These are phyloP conservation scores for Lycaena phlaeas DNA, from an alignment of 2,888 invertebrate genomes.

Conservation along the genomic window DNA sequence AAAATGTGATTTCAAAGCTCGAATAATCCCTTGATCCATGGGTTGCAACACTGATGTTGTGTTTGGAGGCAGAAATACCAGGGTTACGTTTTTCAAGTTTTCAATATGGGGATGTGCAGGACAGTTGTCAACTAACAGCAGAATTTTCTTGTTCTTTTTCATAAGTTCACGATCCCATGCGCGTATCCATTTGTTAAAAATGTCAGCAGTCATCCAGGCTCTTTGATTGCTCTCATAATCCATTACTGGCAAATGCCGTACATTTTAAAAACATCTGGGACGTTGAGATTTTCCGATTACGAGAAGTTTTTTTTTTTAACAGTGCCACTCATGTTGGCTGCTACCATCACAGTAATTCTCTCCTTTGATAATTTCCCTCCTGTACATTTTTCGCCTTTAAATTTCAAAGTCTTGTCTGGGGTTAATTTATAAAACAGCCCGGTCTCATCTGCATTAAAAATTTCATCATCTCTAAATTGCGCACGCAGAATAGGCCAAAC, in stretches of 20 bases:
- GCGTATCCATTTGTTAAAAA: conserved; percentile 13
- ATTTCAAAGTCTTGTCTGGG: conserved; percentile 25
- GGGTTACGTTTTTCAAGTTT: conserved; percentile 19
- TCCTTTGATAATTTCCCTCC: conserved; percentile 28
- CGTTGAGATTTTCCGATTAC: conserved; percentile 15
- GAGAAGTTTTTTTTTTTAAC: conserved; percentile 16
- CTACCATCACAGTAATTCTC: conserved; percentile 29
- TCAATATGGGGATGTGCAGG: conserved; percentile 23
- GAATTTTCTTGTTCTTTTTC: conserved; percentile 12
- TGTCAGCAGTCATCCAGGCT: conserved; percentile 16
- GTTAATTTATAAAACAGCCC: conserved; percentile 24
- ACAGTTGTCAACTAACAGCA: conserved; percentile 15
- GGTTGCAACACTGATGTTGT: conserved; percentile 19
- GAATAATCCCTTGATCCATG: conserved; percentile 21
- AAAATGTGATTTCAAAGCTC: conserved; percentile 3
- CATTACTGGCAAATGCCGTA: conserved; percentile 12
- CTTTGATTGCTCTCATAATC: conserved; percentile 16
- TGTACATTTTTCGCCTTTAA: conserved; percentile 28
- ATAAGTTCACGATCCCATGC: conserved; percentile 16
- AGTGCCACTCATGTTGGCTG: conserved; percentile 30
- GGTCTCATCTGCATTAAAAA: conserved; percentile 25
- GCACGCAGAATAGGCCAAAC: conserved; percentile 17
- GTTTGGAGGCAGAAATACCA: conserved; percentile 23
- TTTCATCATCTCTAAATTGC: conserved; percentile 21
- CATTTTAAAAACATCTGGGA: conserved; percentile 20